Evolutionary conservation across 2,113 vertebrate species (phyloP).

Genomic region (Pithys albifrons): DNA sequence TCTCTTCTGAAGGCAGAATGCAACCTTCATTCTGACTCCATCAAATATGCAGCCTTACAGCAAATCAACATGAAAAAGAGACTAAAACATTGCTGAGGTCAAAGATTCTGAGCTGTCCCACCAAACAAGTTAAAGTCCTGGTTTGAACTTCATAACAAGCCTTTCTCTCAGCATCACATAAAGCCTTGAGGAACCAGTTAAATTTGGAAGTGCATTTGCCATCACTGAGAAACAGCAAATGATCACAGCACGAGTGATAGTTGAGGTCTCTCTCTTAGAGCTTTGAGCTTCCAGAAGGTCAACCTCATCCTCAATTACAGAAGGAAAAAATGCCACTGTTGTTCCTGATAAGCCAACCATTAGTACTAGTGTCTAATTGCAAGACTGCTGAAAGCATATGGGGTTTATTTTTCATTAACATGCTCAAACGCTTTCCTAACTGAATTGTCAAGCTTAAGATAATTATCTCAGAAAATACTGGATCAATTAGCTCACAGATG

Average conservation of each 20-base stretch:
- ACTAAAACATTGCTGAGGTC: neutral
- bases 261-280: neutral
- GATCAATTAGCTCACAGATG: slow-evolving; percentile 3
- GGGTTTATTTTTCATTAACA: slow-evolving; percentile 8
- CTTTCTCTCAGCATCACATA: neutral
- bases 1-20: neutral
- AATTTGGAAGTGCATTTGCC: neutral
- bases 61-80: neutral
- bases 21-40: neutral
- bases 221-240: neutral
- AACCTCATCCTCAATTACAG: neutral
- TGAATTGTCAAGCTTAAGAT: neutral
- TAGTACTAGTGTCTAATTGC: neutral
- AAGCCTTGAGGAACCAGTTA: neutral
- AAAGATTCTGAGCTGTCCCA: neutral
- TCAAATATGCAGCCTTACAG: neutral
- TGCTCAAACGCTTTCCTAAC: neutral
- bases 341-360: slow-evolving; percentile 25
- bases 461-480: neutral
- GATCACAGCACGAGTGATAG: neutral
- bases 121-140: neutral
- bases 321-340: neutral
- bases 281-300: slow-evolving; percentile 14
- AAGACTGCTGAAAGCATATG: neutral
- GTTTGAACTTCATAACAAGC: neutral